Conservation (phyloP, 2,113 vertebrate species). For the Vulpes ferrilata region DNA sequence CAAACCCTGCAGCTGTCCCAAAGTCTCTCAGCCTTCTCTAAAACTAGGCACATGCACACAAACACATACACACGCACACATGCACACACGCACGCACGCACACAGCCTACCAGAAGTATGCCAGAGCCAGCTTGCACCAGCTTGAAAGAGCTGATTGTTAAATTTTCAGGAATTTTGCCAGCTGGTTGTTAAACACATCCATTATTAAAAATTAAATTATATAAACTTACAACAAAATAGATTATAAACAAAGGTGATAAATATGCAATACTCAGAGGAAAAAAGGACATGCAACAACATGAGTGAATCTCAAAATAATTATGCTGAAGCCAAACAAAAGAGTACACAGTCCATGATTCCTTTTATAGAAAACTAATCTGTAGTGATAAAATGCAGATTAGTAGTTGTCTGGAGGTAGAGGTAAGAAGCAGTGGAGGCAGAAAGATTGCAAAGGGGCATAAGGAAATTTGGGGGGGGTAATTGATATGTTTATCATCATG, state of each 20-base stretch:
- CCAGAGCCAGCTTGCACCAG: neutral
- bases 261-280: neutral
- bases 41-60: neutral
- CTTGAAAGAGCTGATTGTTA: neutral
- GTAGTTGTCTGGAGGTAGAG: neutral
- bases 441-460: neutral
- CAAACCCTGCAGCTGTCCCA: neutral
- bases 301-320: constrained; percentile 27
- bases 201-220: constrained; percentile 58
- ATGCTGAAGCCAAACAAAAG: neutral
- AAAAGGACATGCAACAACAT: neutral
- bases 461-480: neutral
- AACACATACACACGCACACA: neutral
- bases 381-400: neutral
- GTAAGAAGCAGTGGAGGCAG: neutral
- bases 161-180: constrained; percentile 44
- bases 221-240: constrained; percentile 39
- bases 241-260: constrained; percentile 27
- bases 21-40: neutral
- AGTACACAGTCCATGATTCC: neutral
- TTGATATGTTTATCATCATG: neutral
- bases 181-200: neutral
- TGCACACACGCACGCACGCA: neutral
- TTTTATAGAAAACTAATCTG: neutral
- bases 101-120: neutral